Evolutionary conservation across 2,113 vertebrate genomes (phyloP), one percentile per base, ranked within the genome.

Genomic region (Furnarius figulus): DNA sequence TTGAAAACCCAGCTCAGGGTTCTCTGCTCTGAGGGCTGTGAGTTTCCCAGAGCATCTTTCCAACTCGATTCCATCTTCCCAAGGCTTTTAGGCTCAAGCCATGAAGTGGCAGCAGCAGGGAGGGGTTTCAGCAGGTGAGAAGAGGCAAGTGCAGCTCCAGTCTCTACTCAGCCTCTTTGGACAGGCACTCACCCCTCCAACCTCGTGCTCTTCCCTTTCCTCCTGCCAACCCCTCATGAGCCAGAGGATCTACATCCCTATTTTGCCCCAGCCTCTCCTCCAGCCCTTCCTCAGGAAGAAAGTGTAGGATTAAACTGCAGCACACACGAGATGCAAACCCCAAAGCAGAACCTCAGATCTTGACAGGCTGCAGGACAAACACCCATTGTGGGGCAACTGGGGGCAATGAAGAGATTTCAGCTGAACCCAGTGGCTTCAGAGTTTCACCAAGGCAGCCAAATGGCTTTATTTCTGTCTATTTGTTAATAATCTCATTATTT

Each of bases 401-500:
- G 70, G 92, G 67, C 68, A 88, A 87, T 52, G 33, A 61, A 63
- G 82, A 82, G 76, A 67, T 55, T 79, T 53, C 65, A 85, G 52
- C 85, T 50, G 85, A 85, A 88, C 63, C 8, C 58, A 13, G 39
- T 53, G 90, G 47, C 25, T 81, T 52, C 59, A 14, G 30, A 4
- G 37, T 14, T 61, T 61, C 85, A 33, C 59, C 5, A 2, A 63
- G 56, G 50, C 62, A 84, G 90, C 77, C 91, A 87, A 93, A 74
- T 23, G 65, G 75, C 91, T 87, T 91, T 15, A 71, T 90, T 92
- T 59, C 71, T 81, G 61, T 58, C 37, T 66, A 28, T 96, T 93
- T 79, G 74, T 85, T 95, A 94, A 95, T 97, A 90, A 89, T n/a
- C 71, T 96, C 85, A 87, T 93, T 92, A 97, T 96, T 96, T 89